phyloP scores from a whole-genome alignment of 2,888 invertebrate genomes.

The Drosophila anomelani region DNA sequence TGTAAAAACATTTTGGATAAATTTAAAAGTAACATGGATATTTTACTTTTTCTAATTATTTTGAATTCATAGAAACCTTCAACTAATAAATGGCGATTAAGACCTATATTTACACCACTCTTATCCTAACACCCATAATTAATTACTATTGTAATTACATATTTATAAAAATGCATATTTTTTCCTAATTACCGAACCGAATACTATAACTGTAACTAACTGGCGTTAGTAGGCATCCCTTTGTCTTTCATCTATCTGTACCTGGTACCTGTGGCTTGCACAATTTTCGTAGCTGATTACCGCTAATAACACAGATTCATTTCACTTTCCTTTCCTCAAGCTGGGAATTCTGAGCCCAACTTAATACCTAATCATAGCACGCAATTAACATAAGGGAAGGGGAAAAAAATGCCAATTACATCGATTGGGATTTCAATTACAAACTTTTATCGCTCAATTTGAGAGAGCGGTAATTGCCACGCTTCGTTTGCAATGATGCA shows the following conservation, averaged over 20 bases:
- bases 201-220: too few species aligned
- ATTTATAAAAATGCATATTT: too few species aligned
- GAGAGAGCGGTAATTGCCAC: slow-evolving; percentile 49
- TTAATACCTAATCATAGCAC: slow-evolving; percentile 11
- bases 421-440: slow-evolving; percentile 51
- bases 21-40: too few species aligned
- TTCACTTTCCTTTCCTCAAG: slow-evolving; percentile 7
- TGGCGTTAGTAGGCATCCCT: background rate
- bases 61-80: background rate
- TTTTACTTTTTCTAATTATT: background rate
- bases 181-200: too few species aligned
- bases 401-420: slow-evolving; percentile 43
- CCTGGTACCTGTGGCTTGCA: background rate
- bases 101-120: too few species aligned
- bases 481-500: slow-evolving; percentile 65
- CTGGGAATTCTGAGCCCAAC: slow-evolving; percentile 5
- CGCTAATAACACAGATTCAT: background rate
- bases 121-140: too few species aligned
- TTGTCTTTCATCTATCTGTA: background rate
- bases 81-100: too few species aligned
- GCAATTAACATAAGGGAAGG: slow-evolving; percentile 6
- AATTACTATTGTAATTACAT: too few species aligned
- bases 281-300: background rate
- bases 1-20: background rate
- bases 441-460: slow-evolving; percentile 50